A percentile compares a stretch with the other conserved stretches of the same genome.
These are phyloP conservation scores for Gasteruption jaculator DNA, from an alignment of 2,888 invertebrate genomes.

Conservation along the genomic window DNA sequence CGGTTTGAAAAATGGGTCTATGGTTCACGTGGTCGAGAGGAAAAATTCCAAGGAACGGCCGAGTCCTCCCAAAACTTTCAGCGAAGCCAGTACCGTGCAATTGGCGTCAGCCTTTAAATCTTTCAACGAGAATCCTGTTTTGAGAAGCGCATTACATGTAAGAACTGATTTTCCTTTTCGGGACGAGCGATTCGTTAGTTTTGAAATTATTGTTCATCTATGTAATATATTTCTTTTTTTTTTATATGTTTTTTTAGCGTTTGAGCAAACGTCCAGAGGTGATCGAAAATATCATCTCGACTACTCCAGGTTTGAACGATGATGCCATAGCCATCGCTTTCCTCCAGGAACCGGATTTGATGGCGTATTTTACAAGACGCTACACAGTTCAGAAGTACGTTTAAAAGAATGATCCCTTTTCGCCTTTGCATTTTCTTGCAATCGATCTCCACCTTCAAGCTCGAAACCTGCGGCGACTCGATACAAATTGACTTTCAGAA, in stretches of 20 bases:
- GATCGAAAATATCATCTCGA: slow-evolving; percentile 66
- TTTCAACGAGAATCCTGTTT: slow-evolving; percentile 59
- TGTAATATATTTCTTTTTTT: slow-evolving; percentile 4
- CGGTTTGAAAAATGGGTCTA: slow-evolving; percentile 58
- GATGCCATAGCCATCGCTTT: slow-evolving; percentile 73
- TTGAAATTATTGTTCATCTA: not conserved
- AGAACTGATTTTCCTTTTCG: slow-evolving; percentile 19
- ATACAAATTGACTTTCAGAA: too few relatives aligned
- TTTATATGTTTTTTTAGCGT: slow-evolving; percentile 30
- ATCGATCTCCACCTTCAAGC: too few relatives aligned
- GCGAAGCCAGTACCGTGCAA: slow-evolving; percentile 61
- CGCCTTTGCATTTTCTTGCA: too few relatives aligned
- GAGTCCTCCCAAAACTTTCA: slow-evolving; percentile 52
- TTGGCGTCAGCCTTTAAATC: slow-evolving; percentile 62
- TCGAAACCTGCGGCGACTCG: too few relatives aligned
- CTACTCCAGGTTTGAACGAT: slow-evolving; percentile 65
- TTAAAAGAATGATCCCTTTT: too few relatives aligned
- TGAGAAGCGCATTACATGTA: slow-evolving; percentile 66
- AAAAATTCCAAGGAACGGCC: slow-evolving; percentile 44
- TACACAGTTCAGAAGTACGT: slow-evolving; percentile 60
- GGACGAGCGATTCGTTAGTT: slow-evolving; percentile 6
- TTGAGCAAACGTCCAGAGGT: slow-evolving; percentile 51
- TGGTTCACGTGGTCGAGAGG: slow-evolving; percentile 56
- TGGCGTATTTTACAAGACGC: slow-evolving; percentile 66
- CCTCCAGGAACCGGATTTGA: slow-evolving; percentile 71